A percentile compares a stretch with the other conserved stretches of the same genome.
These are phyloP conservation scores for Hucho hucho DNA, from an alignment of 2,113 vertebrate genomes.

Conservation along the genomic window DNA sequence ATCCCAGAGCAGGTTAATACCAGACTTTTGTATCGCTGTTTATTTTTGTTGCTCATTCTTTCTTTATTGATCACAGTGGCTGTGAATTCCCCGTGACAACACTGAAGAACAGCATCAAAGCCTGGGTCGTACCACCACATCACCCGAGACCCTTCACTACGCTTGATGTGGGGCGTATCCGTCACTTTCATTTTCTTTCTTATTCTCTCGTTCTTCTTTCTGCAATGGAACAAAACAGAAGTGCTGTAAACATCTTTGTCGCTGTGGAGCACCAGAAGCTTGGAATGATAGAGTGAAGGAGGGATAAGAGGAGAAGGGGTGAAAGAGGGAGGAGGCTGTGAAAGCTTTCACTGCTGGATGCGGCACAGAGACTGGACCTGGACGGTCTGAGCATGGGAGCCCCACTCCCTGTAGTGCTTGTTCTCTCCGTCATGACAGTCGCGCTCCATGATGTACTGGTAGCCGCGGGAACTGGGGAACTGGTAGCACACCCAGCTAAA, in stretches of 20 bases:
- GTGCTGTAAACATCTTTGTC: conserved; percentile 43
- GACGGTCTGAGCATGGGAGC: conserved; percentile 91
- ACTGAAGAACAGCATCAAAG: conserved; percentile 44
- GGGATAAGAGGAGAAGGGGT: conserved; percentile 22
- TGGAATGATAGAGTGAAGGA: conserved; percentile 70
- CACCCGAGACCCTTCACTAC: conserved; percentile 36
- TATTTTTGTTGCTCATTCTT: conserved; percentile 55
- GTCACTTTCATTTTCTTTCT: conserved; percentile 26
- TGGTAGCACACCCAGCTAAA: conserved; percentile 95
- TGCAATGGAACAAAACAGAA: conserved; percentile 57
- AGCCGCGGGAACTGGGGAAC: conserved; percentile 93
- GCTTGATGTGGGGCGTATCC: conserved; percentile 18
- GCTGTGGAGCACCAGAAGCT: conserved; percentile 58
- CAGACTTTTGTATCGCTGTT: conserved; percentile 53
- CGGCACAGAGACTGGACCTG: conserved; percentile 93
- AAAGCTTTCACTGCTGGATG: conserved; percentile 87
- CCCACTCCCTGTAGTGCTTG: conserved; percentile 97
- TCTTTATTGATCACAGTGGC: conserved; percentile 55
- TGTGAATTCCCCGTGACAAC: conserved; percentile 45
- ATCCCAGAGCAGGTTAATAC: conserved; percentile 41
- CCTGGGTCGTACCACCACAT: conserved; percentile 40
- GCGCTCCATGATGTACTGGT: conserved; percentile 92
- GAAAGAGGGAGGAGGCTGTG: conserved; percentile 22
- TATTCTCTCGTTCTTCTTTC: conserved; percentile 38
- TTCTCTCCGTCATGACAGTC: conserved; percentile 93